phyloP scores from a whole-genome alignment of 2,113 vertebrate genomes.

The Oncorhynchus clarkii region DNA sequence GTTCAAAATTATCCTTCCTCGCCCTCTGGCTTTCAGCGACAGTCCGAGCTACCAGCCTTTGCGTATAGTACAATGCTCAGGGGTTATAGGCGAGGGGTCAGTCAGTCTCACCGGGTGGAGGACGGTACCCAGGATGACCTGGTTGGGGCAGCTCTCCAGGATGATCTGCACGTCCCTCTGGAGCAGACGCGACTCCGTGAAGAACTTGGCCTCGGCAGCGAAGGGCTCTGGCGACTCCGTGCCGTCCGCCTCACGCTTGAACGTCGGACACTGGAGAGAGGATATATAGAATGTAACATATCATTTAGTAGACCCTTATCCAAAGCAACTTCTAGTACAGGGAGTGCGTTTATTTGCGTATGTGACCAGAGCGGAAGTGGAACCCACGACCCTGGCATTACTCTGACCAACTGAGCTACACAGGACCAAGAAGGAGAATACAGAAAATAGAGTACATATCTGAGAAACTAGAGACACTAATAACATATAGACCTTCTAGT shows the following conservation, averaged over 20 bases:
- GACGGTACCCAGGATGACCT: constrained; percentile 94
- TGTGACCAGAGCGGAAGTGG: neutral
- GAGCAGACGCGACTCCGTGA: constrained; percentile 92
- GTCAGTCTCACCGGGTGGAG: constrained; percentile 83
- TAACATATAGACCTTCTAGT: neutral
- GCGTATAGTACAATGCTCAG: too few relatives aligned
- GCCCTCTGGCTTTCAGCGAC: too few relatives aligned
- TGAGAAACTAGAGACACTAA: neutral
- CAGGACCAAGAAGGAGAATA: too few relatives aligned
- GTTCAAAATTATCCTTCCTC: too few relatives aligned
- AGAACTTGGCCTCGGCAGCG: constrained; percentile 96
- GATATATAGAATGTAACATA: too few relatives aligned
- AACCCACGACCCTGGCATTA: too few relatives aligned
- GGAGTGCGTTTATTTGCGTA: too few relatives aligned
- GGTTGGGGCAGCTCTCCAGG: constrained; percentile 96
- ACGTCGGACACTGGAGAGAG: constrained; percentile 84
- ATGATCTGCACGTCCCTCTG: constrained; percentile 97
- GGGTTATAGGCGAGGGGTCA: neutral
- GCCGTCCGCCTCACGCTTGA: constrained; percentile 88
- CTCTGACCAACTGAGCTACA: neutral
- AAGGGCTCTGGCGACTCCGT: constrained; percentile 86
- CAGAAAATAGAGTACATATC: too few relatives aligned
- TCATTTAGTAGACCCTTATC: too few relatives aligned
- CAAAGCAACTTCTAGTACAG: too few relatives aligned
- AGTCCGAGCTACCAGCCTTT: too few relatives aligned